phyloP scores from a whole-genome alignment of 2,888 invertebrate genomes.

The Pyrochroa serraticornis region DNA sequence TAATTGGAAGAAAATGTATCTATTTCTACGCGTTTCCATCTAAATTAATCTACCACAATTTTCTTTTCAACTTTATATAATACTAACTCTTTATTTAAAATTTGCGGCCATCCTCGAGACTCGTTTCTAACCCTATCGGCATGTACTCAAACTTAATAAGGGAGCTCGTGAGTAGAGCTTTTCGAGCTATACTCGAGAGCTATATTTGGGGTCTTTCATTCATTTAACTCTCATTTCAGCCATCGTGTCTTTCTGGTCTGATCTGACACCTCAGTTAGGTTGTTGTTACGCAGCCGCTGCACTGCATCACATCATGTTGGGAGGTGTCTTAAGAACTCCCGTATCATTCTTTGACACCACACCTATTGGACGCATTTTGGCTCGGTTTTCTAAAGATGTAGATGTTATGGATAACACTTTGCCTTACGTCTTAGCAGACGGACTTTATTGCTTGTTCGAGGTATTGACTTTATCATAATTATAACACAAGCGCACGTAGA shows the following conservation, averaged over 20 bases:
- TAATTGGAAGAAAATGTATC: too few relatives aligned
- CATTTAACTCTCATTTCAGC: constrained; percentile 55
- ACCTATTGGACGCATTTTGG: constrained; percentile 75
- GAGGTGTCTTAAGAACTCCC: constrained; percentile 69
- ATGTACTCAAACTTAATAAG: too few relatives aligned
- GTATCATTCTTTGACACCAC: constrained; percentile 81
- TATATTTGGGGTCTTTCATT: neutral
- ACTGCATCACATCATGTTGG: constrained; percentile 66
- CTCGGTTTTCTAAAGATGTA: constrained; percentile 78
- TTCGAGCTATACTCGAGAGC: too few relatives aligned
- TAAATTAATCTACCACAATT: too few relatives aligned
- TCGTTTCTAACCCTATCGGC: too few relatives aligned
- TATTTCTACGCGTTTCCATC: too few relatives aligned
- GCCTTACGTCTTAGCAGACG: constrained; percentile 70
- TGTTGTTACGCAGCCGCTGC: constrained; percentile 69
- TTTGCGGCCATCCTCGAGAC: too few relatives aligned
- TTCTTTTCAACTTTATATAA: too few relatives aligned
- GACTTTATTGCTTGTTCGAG: constrained; percentile 75
- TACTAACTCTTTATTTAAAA: too few relatives aligned
- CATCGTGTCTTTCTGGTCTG: constrained; percentile 60
- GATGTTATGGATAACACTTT: constrained; percentile 74
- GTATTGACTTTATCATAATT: constrained; percentile 57
- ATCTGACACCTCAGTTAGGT: constrained; percentile 63
- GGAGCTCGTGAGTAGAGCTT: too few relatives aligned
- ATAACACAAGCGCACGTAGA: too few relatives aligned